Evolutionary conservation across 1,140 invertebrate genomes (phyloP), one percentile per base, ranked within the genome.

Genomic region (Streblospio benedicti): DNA sequence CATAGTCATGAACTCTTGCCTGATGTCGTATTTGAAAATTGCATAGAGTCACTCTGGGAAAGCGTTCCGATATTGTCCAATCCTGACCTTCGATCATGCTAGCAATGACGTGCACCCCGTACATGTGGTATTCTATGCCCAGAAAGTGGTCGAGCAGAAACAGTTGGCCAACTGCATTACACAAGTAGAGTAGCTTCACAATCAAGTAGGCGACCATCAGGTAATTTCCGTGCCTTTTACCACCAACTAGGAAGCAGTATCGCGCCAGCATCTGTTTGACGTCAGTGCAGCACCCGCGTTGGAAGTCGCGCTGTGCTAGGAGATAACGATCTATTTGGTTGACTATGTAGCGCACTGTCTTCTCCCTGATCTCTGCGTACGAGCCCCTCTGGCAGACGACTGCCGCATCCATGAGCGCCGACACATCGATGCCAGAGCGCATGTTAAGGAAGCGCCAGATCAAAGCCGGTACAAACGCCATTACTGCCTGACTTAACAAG

Each of bases 401-500:
- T 69, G 62, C 73, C 71, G 65, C 70, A 69, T 62, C 73, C 65
- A 2, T 70, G 69, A 57, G 70, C 67, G 49, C 66, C 64, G 45
- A 67, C 0, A 77, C 71, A 61, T 77, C 72, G 45, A 77, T 77
- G 35, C 79, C 80, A 23, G 78, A 80, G 45, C 81, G 78, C 47
- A 71, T 72, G 56, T 80, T 79, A 28, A 81, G 64, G 31, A 80
- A 71, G 31, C 80, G 72, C 81, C 82, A 83, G 18, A 83, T 71
- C 12, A 82, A 77, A 60, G 81, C 81, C 0, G 82, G 82, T 52
- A 82, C 58, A 64, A 83, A 82, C 64, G 82, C 83, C 49, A 82
- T 71, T 27, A 80, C 71, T 5, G 81, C 81, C 69, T 82, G 80
- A 2, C 81, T 70, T 23, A 82, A 65, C n/a, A 83, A 64, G 58